Evolutionary conservation across 2,797 vertebrate genomes (phyloP).

Genomic region (Parambassis ranga): DNA sequence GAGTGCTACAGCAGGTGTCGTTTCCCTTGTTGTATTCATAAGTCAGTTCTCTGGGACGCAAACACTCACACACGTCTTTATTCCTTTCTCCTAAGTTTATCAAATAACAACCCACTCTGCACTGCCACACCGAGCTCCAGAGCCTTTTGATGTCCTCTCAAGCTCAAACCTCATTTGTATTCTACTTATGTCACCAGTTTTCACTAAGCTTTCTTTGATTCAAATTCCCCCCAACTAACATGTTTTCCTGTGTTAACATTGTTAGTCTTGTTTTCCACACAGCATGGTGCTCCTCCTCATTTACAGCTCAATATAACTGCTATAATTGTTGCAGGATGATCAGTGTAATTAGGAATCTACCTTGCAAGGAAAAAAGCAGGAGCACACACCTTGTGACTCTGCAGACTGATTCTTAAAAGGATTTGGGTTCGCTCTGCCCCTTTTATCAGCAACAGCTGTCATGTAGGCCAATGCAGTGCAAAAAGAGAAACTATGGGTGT

Average conservation of each 20-base stretch:
- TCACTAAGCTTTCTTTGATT: slow-evolving; percentile 52
- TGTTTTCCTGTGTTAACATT: slow-evolving; percentile 54
- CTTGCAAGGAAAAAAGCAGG: slow-evolving; percentile 19
- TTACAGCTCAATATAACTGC: slow-evolving; percentile 35
- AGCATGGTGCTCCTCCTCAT: slow-evolving; percentile 40
- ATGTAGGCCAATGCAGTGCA: neutral
- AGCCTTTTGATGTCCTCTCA: slow-evolving; percentile 57
- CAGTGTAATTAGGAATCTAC: slow-evolving; percentile 34
- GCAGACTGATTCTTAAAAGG: neutral
- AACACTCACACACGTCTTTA: slow-evolving; percentile 20
- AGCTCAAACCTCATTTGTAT: slow-evolving; percentile 57
- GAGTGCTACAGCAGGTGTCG: neutral
- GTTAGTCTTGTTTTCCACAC: slow-evolving; percentile 58
- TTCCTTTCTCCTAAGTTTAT: slow-evolving; percentile 49
- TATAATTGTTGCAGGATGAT: slow-evolving; percentile 40
- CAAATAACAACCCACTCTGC: slow-evolving; percentile 45
- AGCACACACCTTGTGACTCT: neutral
- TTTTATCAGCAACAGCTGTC: slow-evolving; percentile 3
- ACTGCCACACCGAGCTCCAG: neutral
- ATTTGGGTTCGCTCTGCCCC: neutral
- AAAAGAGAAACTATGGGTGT: neutral
- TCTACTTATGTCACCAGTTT: slow-evolving; percentile 40
- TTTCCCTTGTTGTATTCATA: slow-evolving; percentile 22
- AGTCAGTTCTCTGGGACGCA: slow-evolving; percentile 39
- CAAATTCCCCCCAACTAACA: slow-evolving; percentile 28